Conservation (phyloP, 2,113 vertebrate genomes). For the Rhea pennata region DNA sequence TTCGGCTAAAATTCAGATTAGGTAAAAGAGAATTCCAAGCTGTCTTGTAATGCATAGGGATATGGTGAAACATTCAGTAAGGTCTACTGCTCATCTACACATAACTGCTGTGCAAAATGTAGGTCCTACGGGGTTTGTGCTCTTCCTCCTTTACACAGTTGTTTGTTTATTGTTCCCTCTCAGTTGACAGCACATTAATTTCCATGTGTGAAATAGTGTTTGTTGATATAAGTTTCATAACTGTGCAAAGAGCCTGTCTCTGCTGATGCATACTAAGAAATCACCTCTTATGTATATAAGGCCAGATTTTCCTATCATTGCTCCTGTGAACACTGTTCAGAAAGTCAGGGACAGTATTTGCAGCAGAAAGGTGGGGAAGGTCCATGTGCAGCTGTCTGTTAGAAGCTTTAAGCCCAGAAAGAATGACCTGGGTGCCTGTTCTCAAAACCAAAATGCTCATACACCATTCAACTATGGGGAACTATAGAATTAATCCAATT, state of each 20-base stretch:
- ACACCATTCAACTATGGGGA: neutral
- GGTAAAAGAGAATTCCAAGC: neutral
- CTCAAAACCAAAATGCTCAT: neutral
- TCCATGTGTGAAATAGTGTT: neutral
- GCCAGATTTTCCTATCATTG: neutral
- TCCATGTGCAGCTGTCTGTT: neutral
- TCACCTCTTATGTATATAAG: neutral
- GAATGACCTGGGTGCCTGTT: rapidly evolving
- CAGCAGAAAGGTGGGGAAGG: neutral
- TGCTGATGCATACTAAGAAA: neutral
- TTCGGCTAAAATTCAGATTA: neutral
- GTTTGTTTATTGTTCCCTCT: neutral
- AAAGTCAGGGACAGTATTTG: neutral
- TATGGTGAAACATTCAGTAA: neutral
- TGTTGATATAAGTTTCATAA: neutral
- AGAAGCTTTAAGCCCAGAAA: neutral
- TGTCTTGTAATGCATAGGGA: neutral
- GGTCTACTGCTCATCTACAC: neutral
- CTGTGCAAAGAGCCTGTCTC: neutral
- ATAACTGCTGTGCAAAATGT: neutral
- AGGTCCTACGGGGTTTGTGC: neutral
- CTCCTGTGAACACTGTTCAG: neutral
- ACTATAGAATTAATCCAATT: conserved; percentile 1
- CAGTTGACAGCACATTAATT: neutral
- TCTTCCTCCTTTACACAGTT: neutral